Evolutionary conservation across 35 echinoderm and acorn worm species (phyloP), one percentile per base, ranked within the genome.

Genomic region (Patiria miniata): DNA sequence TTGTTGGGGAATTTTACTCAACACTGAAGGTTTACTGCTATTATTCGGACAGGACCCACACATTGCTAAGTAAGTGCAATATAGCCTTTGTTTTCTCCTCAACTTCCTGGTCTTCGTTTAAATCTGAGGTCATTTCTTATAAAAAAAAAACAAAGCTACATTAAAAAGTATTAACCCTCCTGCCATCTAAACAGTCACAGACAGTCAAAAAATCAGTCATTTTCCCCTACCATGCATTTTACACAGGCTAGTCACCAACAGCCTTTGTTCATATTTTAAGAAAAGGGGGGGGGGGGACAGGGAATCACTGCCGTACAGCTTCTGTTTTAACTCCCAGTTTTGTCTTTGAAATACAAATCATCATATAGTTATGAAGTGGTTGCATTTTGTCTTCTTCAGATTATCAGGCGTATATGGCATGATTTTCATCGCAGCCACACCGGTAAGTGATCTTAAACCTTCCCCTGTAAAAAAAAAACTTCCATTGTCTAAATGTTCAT

Each of bases 1-100:
- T 7, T 87, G 85, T 44, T 87, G 65, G 76, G 85, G 85, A 18
- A 53, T 87, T 50, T 40, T 87, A 14, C 77, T 87, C 85, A 87
- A 87, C 39, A 77, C 85, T 8, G 85, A 87, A n/a, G 77, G 68
- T 17, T 36, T 87, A 38, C 40, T 87, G 26, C 51, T 87, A 1
- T 21, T 79, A 1, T 39, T 52, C 1, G 68, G 77, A 21, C 85
- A 87, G 39, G 59, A 77, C 44, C 76, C 44, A 36, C n/a, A 87
- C 14, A 60, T 87, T 17, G 85, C 85, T 7, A 87, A 69, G 85
- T 87, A 77, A 68, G 18, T 40, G 12, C 42, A 47, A 47, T 47
- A 6, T 47, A 6, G 4, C 42, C 12, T 47, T 47, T 47, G 42
- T 47, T 47, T 12, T 6, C 4, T 47, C 42, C 12, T 47, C 4